Percentiles rank a stretch among this genome's conserved stretches.
phyloP scores from a whole-genome alignment of 2,888 invertebrate genomes.

The Oxytorus armatus region DNA sequence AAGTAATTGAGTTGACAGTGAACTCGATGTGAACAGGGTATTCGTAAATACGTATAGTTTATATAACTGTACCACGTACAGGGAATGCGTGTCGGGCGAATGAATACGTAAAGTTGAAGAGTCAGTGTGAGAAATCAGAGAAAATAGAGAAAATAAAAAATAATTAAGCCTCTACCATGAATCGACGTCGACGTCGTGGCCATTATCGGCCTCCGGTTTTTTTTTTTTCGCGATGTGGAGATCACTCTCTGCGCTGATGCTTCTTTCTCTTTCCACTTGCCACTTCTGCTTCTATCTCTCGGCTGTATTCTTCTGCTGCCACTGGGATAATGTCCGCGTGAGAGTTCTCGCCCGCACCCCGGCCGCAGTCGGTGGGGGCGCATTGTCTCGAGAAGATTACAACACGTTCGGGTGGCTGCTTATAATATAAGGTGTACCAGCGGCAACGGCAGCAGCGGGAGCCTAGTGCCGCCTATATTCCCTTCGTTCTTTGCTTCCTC shows the following conservation, averaged over 20 bases:
- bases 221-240: slow-evolving; percentile 68
- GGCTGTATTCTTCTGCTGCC: slow-evolving; percentile 28
- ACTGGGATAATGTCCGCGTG: slow-evolving; percentile 62
- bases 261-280: slow-evolving; percentile 35
- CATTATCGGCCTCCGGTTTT: slow-evolving; percentile 80
- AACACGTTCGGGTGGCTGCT: slow-evolving; percentile 83
- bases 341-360: slow-evolving; percentile 51
- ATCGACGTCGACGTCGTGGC: slow-evolving; percentile 77
- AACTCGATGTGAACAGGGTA: not conserved
- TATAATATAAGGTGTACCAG: slow-evolving; percentile 81
- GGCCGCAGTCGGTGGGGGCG: slow-evolving; percentile 77
- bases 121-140: slow-evolving; percentile 41
- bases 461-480: slow-evolving; percentile 62
- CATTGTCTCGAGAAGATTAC: slow-evolving; percentile 84
- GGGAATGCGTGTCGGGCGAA: slow-evolving; percentile 8
- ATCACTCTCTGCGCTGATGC: slow-evolving; percentile 24
- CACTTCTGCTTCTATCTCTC: slow-evolving; percentile 26
- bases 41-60: not conserved
- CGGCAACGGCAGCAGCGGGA: slow-evolving; percentile 70
- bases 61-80: slow-evolving; percentile 10
- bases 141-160: slow-evolving; percentile 31
- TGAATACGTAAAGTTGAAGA: slow-evolving; percentile 28
- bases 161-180: slow-evolving; percentile 58
- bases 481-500: slow-evolving; percentile 67
- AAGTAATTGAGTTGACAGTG: not conserved